Conservation (phyloP, 92 coral and sea anemone genomes). For the Muricea muricata region DNA sequence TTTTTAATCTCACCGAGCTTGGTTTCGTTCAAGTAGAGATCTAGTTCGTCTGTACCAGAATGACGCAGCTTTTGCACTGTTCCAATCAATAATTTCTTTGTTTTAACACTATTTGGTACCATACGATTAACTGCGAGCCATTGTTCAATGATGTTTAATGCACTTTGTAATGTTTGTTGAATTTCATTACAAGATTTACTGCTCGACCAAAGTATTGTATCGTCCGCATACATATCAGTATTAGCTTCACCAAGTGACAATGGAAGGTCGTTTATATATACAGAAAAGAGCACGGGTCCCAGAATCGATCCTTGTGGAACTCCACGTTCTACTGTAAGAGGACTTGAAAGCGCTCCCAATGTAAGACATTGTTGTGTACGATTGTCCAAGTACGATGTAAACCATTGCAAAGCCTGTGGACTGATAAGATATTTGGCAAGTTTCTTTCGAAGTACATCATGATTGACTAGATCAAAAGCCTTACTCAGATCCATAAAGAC, state of each 20-base stretch:
- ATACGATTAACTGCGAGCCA: background rate
- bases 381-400: conserved; percentile 19
- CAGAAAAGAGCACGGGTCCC: background rate
- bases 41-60: background rate
- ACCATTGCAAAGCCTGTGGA: conserved; percentile 44
- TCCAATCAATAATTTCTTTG: background rate
- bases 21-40: background rate
- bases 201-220: conserved; percentile 54
- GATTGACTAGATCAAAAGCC: conserved; percentile 45
- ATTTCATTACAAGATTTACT: conserved; percentile 29
- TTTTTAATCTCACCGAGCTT: background rate
- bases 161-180: conserved; percentile 22
- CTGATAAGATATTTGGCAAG: conserved; percentile 46
- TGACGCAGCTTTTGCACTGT: background rate
- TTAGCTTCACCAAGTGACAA: background rate
- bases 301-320: background rate
- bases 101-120: background rate
- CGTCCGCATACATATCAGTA: conserved; percentile 34
- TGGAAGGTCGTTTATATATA: background rate
- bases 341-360: conserved; percentile 37
- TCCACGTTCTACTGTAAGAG: background rate
- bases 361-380: conserved; percentile 37
- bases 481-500: conserved; percentile 47
- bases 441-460: conserved; percentile 40
- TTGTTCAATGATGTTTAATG: background rate